These are phyloP conservation scores for Lasioglossum marginatum DNA, from an alignment of 2,888 invertebrate species.

Conservation along the genomic window DNA sequence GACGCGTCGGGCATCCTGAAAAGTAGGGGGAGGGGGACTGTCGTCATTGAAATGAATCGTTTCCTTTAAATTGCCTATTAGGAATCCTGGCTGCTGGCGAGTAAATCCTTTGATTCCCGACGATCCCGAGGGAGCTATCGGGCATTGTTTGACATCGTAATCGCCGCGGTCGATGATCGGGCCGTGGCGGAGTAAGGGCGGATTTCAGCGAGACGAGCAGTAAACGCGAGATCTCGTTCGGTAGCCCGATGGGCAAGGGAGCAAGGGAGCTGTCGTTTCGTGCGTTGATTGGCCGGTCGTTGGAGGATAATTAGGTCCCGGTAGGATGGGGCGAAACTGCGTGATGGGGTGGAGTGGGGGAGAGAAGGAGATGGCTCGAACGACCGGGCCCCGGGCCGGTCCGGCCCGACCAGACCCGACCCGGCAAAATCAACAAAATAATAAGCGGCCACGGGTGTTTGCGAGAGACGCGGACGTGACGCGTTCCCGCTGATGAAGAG, in stretches of 20 bases:
- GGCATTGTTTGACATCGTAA: constrained; percentile 7
- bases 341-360: not conserved
- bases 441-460: constrained; percentile 68
- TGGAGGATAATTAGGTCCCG: constrained; percentile 65
- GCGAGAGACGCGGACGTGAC: constrained; percentile 60
- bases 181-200: constrained; percentile 30
- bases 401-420: not conserved
- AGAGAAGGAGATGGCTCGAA: constrained; percentile 13
- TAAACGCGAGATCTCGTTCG: constrained; percentile 19
- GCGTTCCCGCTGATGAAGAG: constrained; percentile 58
- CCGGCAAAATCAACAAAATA: constrained; percentile 75
- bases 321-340: constrained; percentile 40
- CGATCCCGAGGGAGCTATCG: constrained; percentile 16
- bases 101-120: not conserved
- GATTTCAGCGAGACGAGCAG: constrained; percentile 43
- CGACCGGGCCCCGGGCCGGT: not conserved
- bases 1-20: constrained; percentile 1
- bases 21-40: not conserved
- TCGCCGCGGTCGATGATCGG: not conserved
- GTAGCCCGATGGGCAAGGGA: constrained; percentile 30
- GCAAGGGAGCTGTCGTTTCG: constrained; percentile 56
- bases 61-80: constrained; percentile 24
- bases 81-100: not conserved
- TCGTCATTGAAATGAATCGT: constrained; percentile 29
- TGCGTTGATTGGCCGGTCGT: constrained; percentile 64